These are phyloP conservation scores for Spilarctia lutea DNA, from an alignment of 2,888 invertebrate genomes.

Conservation along the genomic window DNA sequence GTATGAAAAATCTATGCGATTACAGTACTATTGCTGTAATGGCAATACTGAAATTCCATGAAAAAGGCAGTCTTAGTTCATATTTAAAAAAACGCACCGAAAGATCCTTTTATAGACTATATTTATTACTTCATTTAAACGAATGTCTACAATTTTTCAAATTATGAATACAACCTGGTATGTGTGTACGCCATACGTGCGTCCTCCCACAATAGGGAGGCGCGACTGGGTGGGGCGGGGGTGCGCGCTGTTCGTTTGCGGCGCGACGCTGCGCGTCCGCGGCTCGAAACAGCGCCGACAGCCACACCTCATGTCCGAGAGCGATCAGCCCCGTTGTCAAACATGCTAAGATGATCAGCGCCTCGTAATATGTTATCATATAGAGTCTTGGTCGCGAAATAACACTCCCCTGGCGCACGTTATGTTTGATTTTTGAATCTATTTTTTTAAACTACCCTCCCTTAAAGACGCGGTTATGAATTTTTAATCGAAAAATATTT, in stretches of 20 bases:
- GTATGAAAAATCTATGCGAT: neutral
- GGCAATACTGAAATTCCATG: neutral
- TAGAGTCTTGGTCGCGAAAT: constrained; percentile 31
- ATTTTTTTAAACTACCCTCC: neutral
- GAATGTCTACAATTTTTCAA: constrained; percentile 2
- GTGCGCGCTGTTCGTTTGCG: constrained; percentile 50
- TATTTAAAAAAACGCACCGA: neutral
- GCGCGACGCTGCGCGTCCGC: constrained; percentile 64
- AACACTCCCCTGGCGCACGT: neutral
- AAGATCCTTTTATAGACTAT: neutral
- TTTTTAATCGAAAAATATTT: neutral
- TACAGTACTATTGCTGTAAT: neutral
- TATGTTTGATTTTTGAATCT: neutral
- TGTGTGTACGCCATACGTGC: constrained; percentile 67
- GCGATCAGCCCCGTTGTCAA: constrained; percentile 71
- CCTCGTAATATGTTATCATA: constrained; percentile 73
- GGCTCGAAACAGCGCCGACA: constrained; percentile 76
- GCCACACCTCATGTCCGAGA: constrained; percentile 78
- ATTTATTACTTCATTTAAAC: neutral
- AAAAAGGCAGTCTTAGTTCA: neutral
- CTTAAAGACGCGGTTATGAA: neutral
- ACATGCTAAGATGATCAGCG: constrained; percentile 75
- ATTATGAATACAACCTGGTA: constrained; percentile 56
- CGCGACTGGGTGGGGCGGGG: constrained; percentile 47
- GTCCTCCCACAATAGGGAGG: constrained; percentile 47